These are phyloP conservation scores for Trisateles emortualis DNA, from an alignment of 2,888 invertebrate species.

Conservation along the genomic window DNA sequence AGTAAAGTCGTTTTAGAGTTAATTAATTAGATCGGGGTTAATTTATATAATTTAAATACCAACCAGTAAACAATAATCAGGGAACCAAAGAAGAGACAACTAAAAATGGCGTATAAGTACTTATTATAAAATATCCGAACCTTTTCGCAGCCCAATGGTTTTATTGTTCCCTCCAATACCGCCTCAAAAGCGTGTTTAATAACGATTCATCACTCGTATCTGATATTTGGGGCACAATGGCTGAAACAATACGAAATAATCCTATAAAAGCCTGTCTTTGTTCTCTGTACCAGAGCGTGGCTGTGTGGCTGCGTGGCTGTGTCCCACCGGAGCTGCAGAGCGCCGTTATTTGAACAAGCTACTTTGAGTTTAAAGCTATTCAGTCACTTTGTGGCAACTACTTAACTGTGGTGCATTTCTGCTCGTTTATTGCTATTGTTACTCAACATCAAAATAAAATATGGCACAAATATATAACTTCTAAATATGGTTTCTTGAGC, in stretches of 20 bases:
- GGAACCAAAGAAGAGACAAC: constrained; percentile 4
- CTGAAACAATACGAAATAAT: constrained; percentile 24
- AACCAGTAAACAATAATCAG: constrained; percentile 5
- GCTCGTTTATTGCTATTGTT: too few species aligned
- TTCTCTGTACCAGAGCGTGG: background rate
- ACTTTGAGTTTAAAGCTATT: background rate
- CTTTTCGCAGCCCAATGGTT: constrained; percentile 6
- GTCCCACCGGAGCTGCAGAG: background rate
- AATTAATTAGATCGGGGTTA: too few species aligned
- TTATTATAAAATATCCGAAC: constrained; percentile 14
- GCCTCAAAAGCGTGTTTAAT: constrained; percentile 17
- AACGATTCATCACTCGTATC: constrained; percentile 16
- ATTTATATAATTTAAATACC: background rate
- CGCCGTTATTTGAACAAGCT: background rate
- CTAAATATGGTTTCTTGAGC: too few species aligned
- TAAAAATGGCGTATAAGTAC: constrained; percentile 13
- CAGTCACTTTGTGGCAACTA: too few species aligned
- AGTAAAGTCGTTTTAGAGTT: too few species aligned
- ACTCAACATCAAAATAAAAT: too few species aligned
- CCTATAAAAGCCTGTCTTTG: constrained; percentile 19
- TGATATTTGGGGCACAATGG: constrained; percentile 11
- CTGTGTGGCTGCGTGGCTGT: background rate
- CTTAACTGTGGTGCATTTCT: too few species aligned
- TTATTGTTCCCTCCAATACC: constrained; percentile 9
- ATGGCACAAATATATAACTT: too few species aligned